Base-by-base conservation (phyloP, 2,113 vertebrate genomes). In the Panurus biarmicus region DNA sequence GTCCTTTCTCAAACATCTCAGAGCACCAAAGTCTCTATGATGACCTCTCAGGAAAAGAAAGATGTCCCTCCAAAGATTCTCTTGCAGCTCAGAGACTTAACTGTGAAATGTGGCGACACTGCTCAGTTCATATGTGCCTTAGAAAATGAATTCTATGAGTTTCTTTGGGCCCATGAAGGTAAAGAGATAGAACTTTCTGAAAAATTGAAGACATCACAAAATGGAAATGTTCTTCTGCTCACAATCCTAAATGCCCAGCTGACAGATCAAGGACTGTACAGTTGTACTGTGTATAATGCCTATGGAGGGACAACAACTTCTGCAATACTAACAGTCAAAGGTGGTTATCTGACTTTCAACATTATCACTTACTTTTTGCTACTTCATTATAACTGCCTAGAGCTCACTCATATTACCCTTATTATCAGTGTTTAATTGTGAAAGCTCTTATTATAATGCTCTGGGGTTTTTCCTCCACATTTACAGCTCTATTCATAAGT, bases 241-340 rank as follows among this genome's bases (percentile, higher is more conserved):
- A 94, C 97, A 81, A 98, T 98, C 89, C 86, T 88, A 78, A 96
- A 97, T 64, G 97, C 97, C 60, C 97, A 98, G 33, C 80, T 97
- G 77, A 90, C 90, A 72, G 98, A 99, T 94, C 98, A 98, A 97
- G 98, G 98, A 90, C 50, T 94, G 57, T 99, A 99, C 96, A 94
- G 98, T 96, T 99, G 98, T 94, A 98, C 96, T 48, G 96, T 98
- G 66, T 96, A 95, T 95, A 98, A 98, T 93, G 96, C 96, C 82
- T 91, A 77, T 3, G 98, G 98, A 95, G 96, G 98, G 83, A 98
- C 96, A 97, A 98, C 97, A 94, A 98, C 97, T 21, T 97, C 98
- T 61, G 99, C 98, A 79, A 96, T 97, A 93, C 98, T 99, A 97
- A 99, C 96, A 35, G 94, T 98, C 87, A 98, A 98, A 99, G 98